phyloP scores from a whole-genome alignment of 2,113 vertebrate species.

The Ibidorhyncha struthersii region DNA sequence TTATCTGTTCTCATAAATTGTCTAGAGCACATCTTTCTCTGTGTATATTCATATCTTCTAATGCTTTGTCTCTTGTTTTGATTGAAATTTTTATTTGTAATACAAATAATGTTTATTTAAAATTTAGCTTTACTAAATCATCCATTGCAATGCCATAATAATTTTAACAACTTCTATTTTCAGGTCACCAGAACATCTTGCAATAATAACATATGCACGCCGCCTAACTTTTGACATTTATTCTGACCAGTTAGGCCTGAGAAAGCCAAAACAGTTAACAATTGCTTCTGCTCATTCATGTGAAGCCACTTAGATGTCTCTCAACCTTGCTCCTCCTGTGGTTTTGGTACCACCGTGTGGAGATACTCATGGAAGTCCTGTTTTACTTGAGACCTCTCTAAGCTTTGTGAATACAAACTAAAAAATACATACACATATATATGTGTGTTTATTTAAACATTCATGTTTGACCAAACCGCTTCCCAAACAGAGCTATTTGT shows the following conservation, averaged over 20 bases:
- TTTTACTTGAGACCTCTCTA: background rate
- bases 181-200: background rate
- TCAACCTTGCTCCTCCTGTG: background rate
- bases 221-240: background rate
- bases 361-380: background rate
- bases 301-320: background rate
- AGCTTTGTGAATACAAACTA: background rate
- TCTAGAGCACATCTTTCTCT: background rate
- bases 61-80: background rate
- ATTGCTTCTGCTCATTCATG: background rate
- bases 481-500: background rate
- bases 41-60: background rate
- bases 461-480: background rate
- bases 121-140: background rate
- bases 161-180: background rate
- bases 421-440: background rate
- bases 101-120: background rate
- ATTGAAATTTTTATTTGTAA: slow-evolving; percentile 5
- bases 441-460: background rate
- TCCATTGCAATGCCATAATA: background rate
- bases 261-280: background rate
- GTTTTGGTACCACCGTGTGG: background rate
- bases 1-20: slow-evolving; percentile 12
- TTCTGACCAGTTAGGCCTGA: background rate
- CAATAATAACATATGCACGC: background rate